phyloP scores from a whole-genome alignment of 2,797 vertebrate genomes.

The Poeciliopsis infans region DNA sequence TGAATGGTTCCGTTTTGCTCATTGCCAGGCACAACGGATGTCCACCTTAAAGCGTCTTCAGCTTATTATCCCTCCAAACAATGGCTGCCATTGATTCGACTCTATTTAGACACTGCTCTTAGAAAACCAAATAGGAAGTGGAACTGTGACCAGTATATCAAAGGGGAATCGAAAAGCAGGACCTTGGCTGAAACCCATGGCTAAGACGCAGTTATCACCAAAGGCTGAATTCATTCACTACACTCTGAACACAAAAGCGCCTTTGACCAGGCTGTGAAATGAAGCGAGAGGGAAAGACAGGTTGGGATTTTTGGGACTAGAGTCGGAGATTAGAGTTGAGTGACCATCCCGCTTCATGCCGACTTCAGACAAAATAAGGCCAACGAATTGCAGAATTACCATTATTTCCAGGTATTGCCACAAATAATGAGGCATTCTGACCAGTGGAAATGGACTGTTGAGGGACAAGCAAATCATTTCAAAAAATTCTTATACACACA shows the following conservation, averaged over 20 bases:
- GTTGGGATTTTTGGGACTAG: constrained; percentile 28
- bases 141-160: constrained; percentile 70
- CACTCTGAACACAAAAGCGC: constrained; percentile 59
- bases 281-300: constrained; percentile 39
- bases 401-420: constrained; percentile 32
- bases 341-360: constrained; percentile 16
- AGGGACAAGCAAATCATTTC: neutral
- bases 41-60: constrained; percentile 47
- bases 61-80: constrained; percentile 47
- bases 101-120: constrained; percentile 58
- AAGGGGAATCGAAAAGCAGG: constrained; percentile 56
- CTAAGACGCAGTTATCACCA: constrained; percentile 63
- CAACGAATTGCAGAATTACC: constrained; percentile 26
- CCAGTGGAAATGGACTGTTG: neutral
- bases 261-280: constrained; percentile 67
- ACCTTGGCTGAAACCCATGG: constrained; percentile 54
- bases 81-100: constrained; percentile 63
- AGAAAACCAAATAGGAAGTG: constrained; percentile 70
- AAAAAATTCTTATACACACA: neutral
- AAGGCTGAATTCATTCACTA: constrained; percentile 72
- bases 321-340: constrained; percentile 15
- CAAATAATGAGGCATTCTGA: neutral
- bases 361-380: constrained; percentile 20
- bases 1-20: constrained; percentile 6
- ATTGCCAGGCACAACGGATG: constrained; percentile 22